Conservation (phyloP, 2,888 invertebrate species). For the Phoronis australis region DNA sequence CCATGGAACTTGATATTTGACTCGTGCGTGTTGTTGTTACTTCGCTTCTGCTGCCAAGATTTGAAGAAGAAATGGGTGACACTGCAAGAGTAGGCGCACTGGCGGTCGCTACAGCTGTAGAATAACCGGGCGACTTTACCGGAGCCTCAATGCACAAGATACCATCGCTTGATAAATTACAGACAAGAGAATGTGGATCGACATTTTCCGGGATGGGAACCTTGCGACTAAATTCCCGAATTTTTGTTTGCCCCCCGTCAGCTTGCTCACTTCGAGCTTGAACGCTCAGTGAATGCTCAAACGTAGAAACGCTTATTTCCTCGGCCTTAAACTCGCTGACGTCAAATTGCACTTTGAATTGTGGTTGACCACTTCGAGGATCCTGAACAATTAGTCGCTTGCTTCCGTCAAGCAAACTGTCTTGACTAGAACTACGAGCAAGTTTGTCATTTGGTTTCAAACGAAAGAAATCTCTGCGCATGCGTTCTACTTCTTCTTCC, state of each 20-base stretch:
- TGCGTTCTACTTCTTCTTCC: constrained; percentile 43
- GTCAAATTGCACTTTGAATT: constrained; percentile 41
- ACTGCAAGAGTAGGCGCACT: background rate
- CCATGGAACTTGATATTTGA: background rate
- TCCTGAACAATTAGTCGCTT: background rate
- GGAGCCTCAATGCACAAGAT: constrained; percentile 41
- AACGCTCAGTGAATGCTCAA: constrained; percentile 37
- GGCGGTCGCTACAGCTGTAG: background rate
- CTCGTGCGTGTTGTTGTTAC: too few relatives aligned
- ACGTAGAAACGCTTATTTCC: constrained; percentile 42
- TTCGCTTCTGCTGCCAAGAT: background rate
- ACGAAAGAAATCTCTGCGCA: constrained; percentile 49
- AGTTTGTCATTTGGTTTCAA: constrained; percentile 41
- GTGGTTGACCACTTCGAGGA: constrained; percentile 22
- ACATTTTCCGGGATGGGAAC: constrained; percentile 41
- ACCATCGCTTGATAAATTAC: constrained; percentile 41
- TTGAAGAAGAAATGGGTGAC: background rate
- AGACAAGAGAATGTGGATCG: constrained; percentile 35
- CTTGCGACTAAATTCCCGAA: constrained; percentile 40
- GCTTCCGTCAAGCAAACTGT: background rate
- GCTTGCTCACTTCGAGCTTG: constrained; percentile 38
- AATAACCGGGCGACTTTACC: constrained; percentile 5
- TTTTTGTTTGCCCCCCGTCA: constrained; percentile 28
- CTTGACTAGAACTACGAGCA: too few relatives aligned
- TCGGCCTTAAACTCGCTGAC: constrained; percentile 43